Evolutionary conservation across 2,113 vertebrate species (phyloP), one percentile per base, ranked within the genome.

Genomic region (Semnornis frantzii): DNA sequence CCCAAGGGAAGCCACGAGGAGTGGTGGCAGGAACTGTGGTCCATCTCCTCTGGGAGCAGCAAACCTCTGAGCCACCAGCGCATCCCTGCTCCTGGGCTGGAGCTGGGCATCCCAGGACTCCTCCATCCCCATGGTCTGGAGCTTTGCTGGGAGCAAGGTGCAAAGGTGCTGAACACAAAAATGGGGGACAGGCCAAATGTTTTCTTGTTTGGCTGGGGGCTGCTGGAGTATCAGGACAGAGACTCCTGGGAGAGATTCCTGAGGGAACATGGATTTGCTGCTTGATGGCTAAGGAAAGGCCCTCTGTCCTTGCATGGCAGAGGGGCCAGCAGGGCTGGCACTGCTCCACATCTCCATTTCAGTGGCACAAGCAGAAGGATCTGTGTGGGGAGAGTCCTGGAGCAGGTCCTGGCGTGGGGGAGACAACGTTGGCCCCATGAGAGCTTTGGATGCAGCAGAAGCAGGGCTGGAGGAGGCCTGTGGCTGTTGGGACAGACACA

Each of bases 331-430:
- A 37, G 77, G 55, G 50, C 82, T 44, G 70, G 6, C 9, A 1
- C 34, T 27, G 83, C 66, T 71, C 34, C 4, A n/a, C 42, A 2
- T 31, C 50, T 60, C 12, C 7, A 57, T 57, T 30, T 30, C 54
- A 28, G 24, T 12, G 55, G 52, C 58, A 27, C 16, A 3, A 25
- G 52, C 66, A 37, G 66, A 37, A 25, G 10, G 24, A 6, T 46
- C 37, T 39, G 34, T 5, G 5, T 66, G 69, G 54, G 48, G n/a
- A 33, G 54, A 48, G 30, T 42, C 46, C 31, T 1, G 24, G 25
- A 6, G 24, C 27, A 28, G 16, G 34, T 24, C 55, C 73, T 23
- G 42, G 8, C 34, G 59, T 0, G 0, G 5, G 5, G 1, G 5
- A 46, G 66, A 44, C 46, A 17, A 17, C 13, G 23, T 4, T 18